phyloP scores from a whole-genome alignment of 2,797 vertebrate genomes.

The Psittacula echo region DNA sequence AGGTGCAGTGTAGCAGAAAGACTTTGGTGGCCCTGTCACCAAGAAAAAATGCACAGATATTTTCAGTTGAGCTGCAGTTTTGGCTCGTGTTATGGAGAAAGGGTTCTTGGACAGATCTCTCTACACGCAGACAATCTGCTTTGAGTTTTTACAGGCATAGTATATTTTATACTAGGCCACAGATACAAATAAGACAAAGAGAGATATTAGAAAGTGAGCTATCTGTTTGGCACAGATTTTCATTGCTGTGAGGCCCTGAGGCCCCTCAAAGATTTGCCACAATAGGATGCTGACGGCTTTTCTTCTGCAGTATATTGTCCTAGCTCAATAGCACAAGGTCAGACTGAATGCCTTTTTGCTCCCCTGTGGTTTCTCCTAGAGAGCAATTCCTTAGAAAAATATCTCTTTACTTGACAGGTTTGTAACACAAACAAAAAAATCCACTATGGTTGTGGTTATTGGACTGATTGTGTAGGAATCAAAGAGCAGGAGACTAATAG shows the following conservation, averaged over 20 bases:
- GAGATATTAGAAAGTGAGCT: slow-evolving; percentile 10
- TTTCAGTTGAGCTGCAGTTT: not conserved
- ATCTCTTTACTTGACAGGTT: slow-evolving; percentile 36
- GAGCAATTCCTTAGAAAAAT: slow-evolving; percentile 60
- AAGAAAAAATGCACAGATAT: not conserved
- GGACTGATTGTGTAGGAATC: slow-evolving; percentile 5
- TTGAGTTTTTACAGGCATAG: not conserved
- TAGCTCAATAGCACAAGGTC: slow-evolving; percentile 57
- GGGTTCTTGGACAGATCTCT: not conserved
- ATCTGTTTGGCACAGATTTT: slow-evolving; percentile 40
- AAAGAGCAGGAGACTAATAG: slow-evolving; percentile 1
- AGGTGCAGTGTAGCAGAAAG: not conserved
- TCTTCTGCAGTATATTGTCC: slow-evolving; percentile 20
- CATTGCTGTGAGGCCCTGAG: slow-evolving; percentile 4
- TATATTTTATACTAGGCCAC: not conserved
- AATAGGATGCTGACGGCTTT: slow-evolving; percentile 36
- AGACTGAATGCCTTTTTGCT: slow-evolving; percentile 30
- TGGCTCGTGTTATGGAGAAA: not conserved
- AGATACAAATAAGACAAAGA: slow-evolving; percentile 10
- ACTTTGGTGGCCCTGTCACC: not conserved
- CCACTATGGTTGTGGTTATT: slow-evolving; percentile 17
- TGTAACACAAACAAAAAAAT: slow-evolving; percentile 46
- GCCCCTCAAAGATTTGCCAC: slow-evolving; percentile 11
- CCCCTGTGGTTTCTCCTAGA: not conserved
- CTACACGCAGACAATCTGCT: not conserved